Percentiles rank a stretch among this genome's conserved stretches.
Conservation (phyloP, 2,113 vertebrate genomes). For the Chauna torquata region DNA sequence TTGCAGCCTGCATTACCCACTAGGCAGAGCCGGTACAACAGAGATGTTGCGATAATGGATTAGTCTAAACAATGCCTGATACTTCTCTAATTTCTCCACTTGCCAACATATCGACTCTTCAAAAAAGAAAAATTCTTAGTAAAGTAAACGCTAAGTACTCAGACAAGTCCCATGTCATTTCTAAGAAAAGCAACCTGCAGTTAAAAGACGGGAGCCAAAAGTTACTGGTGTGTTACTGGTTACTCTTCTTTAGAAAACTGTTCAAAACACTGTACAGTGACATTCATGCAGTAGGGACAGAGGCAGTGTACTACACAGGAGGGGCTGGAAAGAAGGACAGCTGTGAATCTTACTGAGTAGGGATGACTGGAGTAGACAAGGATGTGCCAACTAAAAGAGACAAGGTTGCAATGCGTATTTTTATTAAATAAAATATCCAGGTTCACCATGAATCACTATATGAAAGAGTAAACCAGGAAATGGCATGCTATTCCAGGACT, state of each 20-base stretch:
- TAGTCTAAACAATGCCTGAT: background rate
- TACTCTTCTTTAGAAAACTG: background rate
- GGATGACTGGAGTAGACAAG: background rate
- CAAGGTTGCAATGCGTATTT: background rate
- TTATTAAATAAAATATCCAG: background rate
- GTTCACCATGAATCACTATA: slow-evolving; percentile 8
- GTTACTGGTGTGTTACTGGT: background rate
- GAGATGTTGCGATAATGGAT: fast-evolving
- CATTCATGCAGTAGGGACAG: background rate
- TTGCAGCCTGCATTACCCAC: background rate
- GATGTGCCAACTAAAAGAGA: background rate
- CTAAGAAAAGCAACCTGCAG: background rate
- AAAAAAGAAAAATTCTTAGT: background rate
- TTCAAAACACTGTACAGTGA: background rate
- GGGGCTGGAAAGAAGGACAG: background rate
- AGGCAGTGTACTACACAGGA: background rate
- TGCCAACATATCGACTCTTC: background rate
- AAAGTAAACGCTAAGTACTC: background rate
- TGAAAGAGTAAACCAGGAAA: background rate
- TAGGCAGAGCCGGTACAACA: background rate
- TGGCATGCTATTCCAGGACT: background rate
- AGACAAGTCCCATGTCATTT: background rate
- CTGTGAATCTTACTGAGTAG: background rate
- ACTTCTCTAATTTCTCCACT: background rate
- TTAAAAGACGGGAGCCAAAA: background rate